Evolutionary conservation across 2,888 invertebrate genomes (phyloP), one percentile per base, ranked within the genome.

Genomic region (Biston betularia): DNA sequence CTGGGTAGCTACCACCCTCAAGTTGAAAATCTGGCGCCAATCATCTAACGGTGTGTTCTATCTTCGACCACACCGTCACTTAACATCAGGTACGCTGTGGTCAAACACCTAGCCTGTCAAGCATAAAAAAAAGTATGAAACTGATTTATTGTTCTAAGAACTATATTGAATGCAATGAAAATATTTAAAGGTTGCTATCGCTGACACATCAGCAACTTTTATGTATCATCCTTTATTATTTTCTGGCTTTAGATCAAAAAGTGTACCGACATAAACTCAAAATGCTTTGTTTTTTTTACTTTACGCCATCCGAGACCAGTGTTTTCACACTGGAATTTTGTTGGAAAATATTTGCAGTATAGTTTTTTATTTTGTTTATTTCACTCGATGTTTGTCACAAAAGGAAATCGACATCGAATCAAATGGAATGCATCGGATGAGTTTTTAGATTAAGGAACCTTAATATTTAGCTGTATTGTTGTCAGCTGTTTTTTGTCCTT

Each of bases 261-360:
- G 24, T 24, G 15, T 15, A 14, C 12, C 33, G 3, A 12, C 33
- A 24, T 33, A 6, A 33, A 33, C 12, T 33, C 9, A 35, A 34
- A 34, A 50, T 50, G 34, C n/a, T n/a, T n/a, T n/a, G n/a, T n/a
- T n/a, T n/a, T n/a, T n/a, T 50, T 50, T 50, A 50, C 50, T 7
- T 7, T 35, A 35, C 50, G 50, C n/a, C 50, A 35, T 50, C 34
- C 34, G 33, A 50, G 8, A n/a, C 12, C 50, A 50, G 50, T 50
- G 34, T 50, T 50, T 35, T 50, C n/a, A 7, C 2, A 50, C 48
- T 48, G 48, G 11, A 48, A 48, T 48, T 48, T 48, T 48, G 48
- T 48, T 11, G 48, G 48, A 10, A 11, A 48, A n/a, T n/a, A n/a
- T n/a, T n/a, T n/a, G n/a, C n/a, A n/a, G n/a, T n/a, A n/a, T n/a